These are phyloP conservation scores for Xyrichtys novacula DNA, from an alignment of 2,797 vertebrate species.

Conservation along the genomic window DNA sequence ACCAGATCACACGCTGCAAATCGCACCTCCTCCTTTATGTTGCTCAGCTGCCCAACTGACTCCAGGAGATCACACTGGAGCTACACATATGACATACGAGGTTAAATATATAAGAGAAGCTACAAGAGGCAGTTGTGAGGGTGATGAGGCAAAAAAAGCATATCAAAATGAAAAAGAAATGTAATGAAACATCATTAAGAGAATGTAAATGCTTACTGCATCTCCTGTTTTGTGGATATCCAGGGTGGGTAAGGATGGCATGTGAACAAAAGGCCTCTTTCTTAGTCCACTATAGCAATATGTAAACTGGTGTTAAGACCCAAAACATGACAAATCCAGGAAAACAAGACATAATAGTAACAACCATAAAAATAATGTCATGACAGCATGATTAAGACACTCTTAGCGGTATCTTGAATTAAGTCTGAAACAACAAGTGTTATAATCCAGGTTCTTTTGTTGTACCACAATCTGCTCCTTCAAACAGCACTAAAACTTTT, in stretches of 20 bases:
- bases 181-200: neutral
- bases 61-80: conserved; percentile 91
- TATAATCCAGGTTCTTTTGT: neutral
- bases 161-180: neutral
- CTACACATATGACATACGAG: conserved; percentile 26
- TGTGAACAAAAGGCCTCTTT: conserved; percentile 97
- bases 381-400: no score
- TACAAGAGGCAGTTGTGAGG: neutral
- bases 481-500: neutral
- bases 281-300: conserved; percentile 99
- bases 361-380: neutral
- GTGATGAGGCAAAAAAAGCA: neutral
- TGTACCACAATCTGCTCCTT: neutral
- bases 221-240: conserved; percentile 95
- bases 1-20: conserved; percentile 96
- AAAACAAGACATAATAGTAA: neutral
- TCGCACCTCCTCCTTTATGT: conserved; percentile 93
- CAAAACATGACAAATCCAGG: conserved; percentile 33
- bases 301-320: conserved; percentile 90
- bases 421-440: neutral
- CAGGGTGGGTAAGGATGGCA: conserved; percentile 96
- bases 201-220: conserved; percentile 83
- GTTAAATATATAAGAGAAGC: neutral
- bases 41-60: conserved; percentile 88
- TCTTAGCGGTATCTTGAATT: no score